These are phyloP conservation scores for Papilio gigon DNA, from an alignment of 2,888 invertebrate genomes.

Conservation along the genomic window DNA sequence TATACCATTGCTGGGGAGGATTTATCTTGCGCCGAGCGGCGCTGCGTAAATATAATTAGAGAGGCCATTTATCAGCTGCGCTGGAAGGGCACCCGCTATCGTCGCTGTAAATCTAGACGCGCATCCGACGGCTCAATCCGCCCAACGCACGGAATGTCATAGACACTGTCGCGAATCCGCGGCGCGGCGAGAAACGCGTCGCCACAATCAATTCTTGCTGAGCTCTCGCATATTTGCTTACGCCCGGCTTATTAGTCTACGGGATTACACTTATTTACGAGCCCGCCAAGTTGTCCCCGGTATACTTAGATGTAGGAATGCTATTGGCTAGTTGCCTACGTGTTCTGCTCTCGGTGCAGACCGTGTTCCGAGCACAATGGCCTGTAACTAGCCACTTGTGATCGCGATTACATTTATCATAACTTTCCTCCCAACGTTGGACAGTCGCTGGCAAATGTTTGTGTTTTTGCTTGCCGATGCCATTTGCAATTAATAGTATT, in stretches of 20 bases:
- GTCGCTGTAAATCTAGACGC: conserved; percentile 72
- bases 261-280: conserved; percentile 64
- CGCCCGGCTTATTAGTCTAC: conserved; percentile 52
- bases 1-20: conserved; percentile 69
- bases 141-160: conserved; percentile 67
- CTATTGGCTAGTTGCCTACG: conserved; percentile 24
- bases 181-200: conserved; percentile 51
- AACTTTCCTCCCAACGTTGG: conserved; percentile 21
- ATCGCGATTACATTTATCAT: conserved; percentile 26
- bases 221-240: conserved; percentile 52
- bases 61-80: conserved; percentile 78
- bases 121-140: conserved; percentile 77
- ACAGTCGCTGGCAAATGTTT: conserved; percentile 29
- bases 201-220: conserved; percentile 64
- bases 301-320: conserved; percentile 48
- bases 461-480: background rate
- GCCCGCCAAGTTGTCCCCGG: conserved; percentile 49
- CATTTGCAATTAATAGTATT: background rate
- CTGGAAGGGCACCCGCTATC: conserved; percentile 78
- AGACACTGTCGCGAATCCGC: conserved; percentile 59
- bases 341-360: conserved; percentile 16
- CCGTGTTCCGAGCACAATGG: conserved; percentile 42
- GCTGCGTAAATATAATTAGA: conserved; percentile 82
- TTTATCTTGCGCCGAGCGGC: conserved; percentile 76
- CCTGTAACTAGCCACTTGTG: conserved; percentile 21